Evolutionary conservation across 2,888 invertebrate species (phyloP).

Genomic region (Archips crataeganus): DNA sequence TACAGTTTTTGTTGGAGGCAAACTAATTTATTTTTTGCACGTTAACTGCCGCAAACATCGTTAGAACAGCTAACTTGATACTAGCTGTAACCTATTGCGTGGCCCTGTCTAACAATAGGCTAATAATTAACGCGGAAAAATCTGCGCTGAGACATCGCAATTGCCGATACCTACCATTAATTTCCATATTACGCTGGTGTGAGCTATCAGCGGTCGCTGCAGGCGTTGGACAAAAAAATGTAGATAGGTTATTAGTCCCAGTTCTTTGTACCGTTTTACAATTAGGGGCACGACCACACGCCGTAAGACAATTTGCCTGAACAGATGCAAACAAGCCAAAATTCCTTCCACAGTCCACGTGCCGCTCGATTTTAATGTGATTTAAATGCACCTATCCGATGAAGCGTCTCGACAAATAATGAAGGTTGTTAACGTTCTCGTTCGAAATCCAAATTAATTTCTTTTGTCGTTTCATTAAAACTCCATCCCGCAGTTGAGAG

Average conservation of each 20-base stretch:
- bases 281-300: slow-evolving; percentile 43
- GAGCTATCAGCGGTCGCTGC: slow-evolving; percentile 48
- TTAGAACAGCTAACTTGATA: slow-evolving; percentile 45
- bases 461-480: slow-evolving; percentile 30
- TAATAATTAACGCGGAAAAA: slow-evolving; percentile 57
- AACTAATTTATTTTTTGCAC: slow-evolving; percentile 79
- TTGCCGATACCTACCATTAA: slow-evolving; percentile 52
- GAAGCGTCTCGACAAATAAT: slow-evolving; percentile 17
- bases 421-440: slow-evolving; percentile 35
- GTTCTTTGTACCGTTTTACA: slow-evolving; percentile 45
- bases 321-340: slow-evolving; percentile 30
- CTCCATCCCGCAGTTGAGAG: slow-evolving; percentile 11
- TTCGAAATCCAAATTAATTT: slow-evolving; percentile 35
- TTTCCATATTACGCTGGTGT: slow-evolving; percentile 51
- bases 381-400: slow-evolving; percentile 8
- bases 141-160: slow-evolving; percentile 45
- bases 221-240: slow-evolving; percentile 44
- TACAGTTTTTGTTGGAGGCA: slow-evolving; percentile 68
- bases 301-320: slow-evolving; percentile 39
- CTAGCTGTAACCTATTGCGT: slow-evolving; percentile 41
- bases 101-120: slow-evolving; percentile 53
- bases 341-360: slow-evolving; percentile 5
- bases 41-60: slow-evolving; percentile 43
- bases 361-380: not conserved
- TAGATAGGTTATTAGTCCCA: slow-evolving; percentile 38